phyloP scores from a whole-genome alignment of 2,888 invertebrate genomes.

The Trichopoda pennipes region DNA sequence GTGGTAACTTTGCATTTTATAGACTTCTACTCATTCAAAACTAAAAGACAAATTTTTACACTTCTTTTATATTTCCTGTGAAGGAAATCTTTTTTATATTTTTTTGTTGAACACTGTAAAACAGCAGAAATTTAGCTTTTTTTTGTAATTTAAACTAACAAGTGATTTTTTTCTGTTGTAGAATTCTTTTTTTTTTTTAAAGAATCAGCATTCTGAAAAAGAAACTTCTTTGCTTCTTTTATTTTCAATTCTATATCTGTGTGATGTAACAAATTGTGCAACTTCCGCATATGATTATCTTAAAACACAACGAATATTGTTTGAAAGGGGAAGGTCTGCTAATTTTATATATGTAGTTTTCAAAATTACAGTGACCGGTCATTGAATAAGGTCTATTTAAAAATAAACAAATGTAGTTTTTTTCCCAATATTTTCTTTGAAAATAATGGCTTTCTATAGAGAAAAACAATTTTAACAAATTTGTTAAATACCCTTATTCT shows the following conservation, averaged over 20 bases:
- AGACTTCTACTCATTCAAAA: constrained; percentile 37
- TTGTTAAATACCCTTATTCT: no score
- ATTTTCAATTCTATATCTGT: constrained; percentile 17
- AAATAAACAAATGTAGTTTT: no score
- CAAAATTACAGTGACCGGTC: background rate
- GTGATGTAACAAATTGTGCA: constrained; percentile 50
- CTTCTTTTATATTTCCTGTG: constrained; percentile 54
- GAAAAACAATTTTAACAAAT: no score
- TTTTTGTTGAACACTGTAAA: constrained; percentile 33
- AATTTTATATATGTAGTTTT: background rate
- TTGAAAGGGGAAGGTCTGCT: constrained; percentile 6
- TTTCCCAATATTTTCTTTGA: no score
- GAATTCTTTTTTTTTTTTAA: constrained; percentile 13
- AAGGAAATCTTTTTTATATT: constrained; percentile 28
- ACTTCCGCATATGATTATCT: constrained; percentile 56
- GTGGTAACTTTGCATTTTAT: constrained; percentile 68
- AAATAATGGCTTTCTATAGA: no score
- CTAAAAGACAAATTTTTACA: constrained; percentile 53
- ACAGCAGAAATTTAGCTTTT: constrained; percentile 23
- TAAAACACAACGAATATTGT: background rate
- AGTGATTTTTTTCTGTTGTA: constrained; percentile 21
- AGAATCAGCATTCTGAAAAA: constrained; percentile 37
- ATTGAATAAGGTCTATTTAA: no score
- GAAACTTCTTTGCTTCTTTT: constrained; percentile 28
- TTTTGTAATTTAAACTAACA: constrained; percentile 55